Percentiles rank a stretch among this genome's conserved stretches.
Evolutionary conservation across 2,797 vertebrate genomes (phyloP).

Genomic region (Acestrorhynchus altus): DNA sequence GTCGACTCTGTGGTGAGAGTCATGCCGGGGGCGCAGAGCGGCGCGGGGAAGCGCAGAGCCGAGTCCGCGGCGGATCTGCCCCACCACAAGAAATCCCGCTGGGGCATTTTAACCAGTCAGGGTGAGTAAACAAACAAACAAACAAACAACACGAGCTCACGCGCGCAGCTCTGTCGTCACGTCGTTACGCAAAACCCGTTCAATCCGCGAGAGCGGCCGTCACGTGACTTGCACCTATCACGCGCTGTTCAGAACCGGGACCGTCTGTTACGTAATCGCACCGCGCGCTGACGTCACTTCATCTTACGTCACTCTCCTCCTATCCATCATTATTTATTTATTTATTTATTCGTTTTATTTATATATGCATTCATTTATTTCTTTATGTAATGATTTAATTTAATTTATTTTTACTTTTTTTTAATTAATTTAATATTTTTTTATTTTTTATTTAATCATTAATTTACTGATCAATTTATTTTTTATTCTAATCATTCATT

Average conservation of each 20-base stretch:
- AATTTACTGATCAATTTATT: too few species aligned
- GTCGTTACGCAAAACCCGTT: background rate
- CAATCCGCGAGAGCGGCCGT: background rate
- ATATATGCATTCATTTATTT: background rate
- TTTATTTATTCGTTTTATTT: background rate
- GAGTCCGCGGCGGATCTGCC: conserved; percentile 70
- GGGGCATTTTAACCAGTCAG: conserved; percentile 95
- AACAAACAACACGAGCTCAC: background rate
- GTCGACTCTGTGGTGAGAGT: too few species aligned
- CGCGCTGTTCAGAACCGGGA: background rate
- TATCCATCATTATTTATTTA: background rate
- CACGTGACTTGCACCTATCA: background rate
- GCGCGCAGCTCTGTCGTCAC: background rate
- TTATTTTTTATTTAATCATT: too few species aligned
- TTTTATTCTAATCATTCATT: too few species aligned
- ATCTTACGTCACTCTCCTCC: background rate
- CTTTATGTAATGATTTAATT: background rate
- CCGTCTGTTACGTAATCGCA: background rate
- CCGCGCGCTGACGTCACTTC: background rate
- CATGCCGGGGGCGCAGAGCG: conserved; percentile 61
- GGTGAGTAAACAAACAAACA: conserved; percentile 78
- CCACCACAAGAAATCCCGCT: conserved; percentile 83
- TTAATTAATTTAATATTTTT: too few species aligned
- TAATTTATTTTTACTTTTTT: background rate
- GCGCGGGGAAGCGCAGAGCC: conserved; percentile 75